Percentiles rank a stretch among this genome's conserved stretches.
Conservation (phyloP, 53 echinoderm and acorn worm genomes). For the Henricia sp. region DNA sequence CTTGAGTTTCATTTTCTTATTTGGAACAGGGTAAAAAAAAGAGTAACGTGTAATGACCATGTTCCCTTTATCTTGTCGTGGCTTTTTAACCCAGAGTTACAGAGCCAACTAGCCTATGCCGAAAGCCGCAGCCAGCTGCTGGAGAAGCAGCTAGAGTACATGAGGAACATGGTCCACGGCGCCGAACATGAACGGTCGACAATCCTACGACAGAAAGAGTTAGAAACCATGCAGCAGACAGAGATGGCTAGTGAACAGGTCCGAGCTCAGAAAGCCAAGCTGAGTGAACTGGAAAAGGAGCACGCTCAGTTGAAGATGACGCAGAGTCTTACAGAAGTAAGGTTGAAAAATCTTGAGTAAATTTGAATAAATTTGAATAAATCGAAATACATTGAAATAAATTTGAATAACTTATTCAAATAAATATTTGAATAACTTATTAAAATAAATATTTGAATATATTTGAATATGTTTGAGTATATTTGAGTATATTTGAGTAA, state of each 20-base stretch:
- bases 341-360: too few relatives aligned
- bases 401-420: too few relatives aligned
- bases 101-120: slow-evolving; percentile 73
- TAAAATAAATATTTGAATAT: too few relatives aligned
- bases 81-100: slow-evolving; percentile 62
- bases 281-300: slow-evolving; percentile 78
- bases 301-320: slow-evolving; percentile 70
- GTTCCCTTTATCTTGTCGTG: neutral
- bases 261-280: slow-evolving; percentile 62
- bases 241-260: slow-evolving; percentile 52
- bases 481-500: too few relatives aligned
- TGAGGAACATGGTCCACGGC: slow-evolving; percentile 91
- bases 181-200: slow-evolving; percentile 77
- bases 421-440: too few relatives aligned
- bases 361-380: too few relatives aligned
- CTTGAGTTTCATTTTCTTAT: too few relatives aligned
- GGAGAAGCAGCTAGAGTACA: slow-evolving; percentile 93
- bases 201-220: slow-evolving; percentile 63
- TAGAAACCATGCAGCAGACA: slow-evolving; percentile 50
- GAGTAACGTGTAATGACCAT: too few relatives aligned
- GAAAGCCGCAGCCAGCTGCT: slow-evolving; percentile 76
- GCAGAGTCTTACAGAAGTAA: slow-evolving; percentile 81
- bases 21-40: too few relatives aligned
- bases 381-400: too few relatives aligned
- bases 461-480: too few relatives aligned